These are phyloP conservation scores for Pipistrellus nathusii DNA, from an alignment of 2,797 vertebrate species.

Conservation along the genomic window DNA sequence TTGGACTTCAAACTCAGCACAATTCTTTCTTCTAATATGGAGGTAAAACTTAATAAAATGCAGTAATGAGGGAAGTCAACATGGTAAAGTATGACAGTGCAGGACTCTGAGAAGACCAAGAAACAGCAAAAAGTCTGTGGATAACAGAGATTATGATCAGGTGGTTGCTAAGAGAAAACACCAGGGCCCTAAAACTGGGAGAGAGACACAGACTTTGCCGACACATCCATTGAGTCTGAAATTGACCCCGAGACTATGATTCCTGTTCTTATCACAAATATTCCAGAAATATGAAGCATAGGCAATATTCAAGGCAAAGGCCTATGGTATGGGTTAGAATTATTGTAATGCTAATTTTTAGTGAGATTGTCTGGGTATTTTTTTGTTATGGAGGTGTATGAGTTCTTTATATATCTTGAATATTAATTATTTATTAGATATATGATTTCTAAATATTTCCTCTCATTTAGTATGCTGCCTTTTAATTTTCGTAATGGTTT, in stretches of 20 bases:
- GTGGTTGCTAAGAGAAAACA: not conserved
- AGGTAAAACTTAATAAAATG: not conserved
- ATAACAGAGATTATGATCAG: not conserved
- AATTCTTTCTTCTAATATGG: not conserved
- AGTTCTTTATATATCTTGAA: not conserved
- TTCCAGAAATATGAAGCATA: not conserved
- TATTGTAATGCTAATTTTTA: not conserved
- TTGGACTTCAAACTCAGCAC: not conserved
- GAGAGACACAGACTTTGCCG: not conserved
- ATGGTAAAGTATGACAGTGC: not conserved
- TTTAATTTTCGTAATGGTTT: not conserved
- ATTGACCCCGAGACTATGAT: not conserved
- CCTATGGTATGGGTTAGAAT: not conserved
- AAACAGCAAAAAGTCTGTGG: not conserved
- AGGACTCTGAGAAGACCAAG: not conserved
- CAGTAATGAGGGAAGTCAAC: not conserved
- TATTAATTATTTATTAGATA: not conserved
- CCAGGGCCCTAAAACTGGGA: not conserved
- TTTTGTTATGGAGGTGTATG: not conserved
- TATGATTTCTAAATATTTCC: not conserved
- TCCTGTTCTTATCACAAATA: constrained; percentile 13
- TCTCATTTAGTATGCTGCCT: not conserved
- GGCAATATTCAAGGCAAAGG: not conserved
- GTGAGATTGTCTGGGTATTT: not conserved
- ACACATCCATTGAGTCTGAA: not conserved